phyloP scores from a whole-genome alignment of 2,113 vertebrate genomes.

The Madoqua kirkii region DNA sequence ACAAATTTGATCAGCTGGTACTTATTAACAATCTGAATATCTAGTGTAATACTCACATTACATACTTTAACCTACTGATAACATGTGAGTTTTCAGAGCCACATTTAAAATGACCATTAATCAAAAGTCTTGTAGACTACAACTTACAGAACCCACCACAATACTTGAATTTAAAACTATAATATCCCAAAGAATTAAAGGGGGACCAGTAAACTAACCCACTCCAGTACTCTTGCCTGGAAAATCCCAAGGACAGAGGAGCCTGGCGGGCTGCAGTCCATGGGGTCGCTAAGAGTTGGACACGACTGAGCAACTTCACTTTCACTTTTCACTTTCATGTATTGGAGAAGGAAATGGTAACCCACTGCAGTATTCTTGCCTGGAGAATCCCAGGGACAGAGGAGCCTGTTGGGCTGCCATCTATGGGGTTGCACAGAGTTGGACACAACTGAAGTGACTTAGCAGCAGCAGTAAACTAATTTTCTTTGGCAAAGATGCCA shows the following conservation, averaged over 20 bases:
- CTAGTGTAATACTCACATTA: not conserved
- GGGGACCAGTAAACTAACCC: not conserved
- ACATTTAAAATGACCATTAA: not conserved
- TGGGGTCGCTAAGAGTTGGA: too few relatives aligned
- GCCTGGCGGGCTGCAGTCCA: too few relatives aligned
- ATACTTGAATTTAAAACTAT: not conserved
- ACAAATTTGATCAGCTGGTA: not conserved
- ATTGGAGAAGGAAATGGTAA: too few relatives aligned
- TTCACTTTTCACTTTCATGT: too few relatives aligned
- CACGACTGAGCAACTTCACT: too few relatives aligned
- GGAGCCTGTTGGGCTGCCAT: too few relatives aligned
- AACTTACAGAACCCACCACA: not conserved
- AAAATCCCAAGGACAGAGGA: too few relatives aligned
- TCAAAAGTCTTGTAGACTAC: slow-evolving; percentile 3
- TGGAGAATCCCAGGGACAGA: too few relatives aligned
- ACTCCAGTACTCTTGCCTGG: too few relatives aligned
- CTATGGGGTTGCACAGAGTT: too few relatives aligned
- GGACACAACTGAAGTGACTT: too few relatives aligned
- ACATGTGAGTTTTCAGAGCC: not conserved
- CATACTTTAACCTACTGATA: not conserved
- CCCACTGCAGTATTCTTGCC: too few relatives aligned
- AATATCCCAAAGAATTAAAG: slow-evolving; percentile 6
- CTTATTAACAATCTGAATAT: not conserved
- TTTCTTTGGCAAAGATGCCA: not conserved
- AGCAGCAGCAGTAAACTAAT: not conserved